Base-by-base conservation (phyloP, 37 sponge, comb jelly and placozoan species). In the Amphimedon queenslandica region DNA sequence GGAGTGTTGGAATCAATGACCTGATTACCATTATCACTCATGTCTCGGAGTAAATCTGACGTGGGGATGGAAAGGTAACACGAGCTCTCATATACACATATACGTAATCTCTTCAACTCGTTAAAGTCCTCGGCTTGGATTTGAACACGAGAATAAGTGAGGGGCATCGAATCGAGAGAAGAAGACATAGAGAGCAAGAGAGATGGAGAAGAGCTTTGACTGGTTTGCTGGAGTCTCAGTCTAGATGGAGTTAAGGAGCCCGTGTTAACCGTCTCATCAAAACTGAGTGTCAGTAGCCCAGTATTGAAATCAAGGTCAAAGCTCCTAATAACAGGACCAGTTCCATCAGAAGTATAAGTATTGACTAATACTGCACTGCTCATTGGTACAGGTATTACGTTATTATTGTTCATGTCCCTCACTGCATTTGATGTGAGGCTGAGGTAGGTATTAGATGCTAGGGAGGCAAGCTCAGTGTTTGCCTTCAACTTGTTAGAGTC, bases 211-310 rank as follows among this genome's bases (percentile, higher is more conserved):
- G 4, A 23, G 35, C 56, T 35, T 42, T 57, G 77, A 35, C 37
- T 42, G 13, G 53, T 18, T 18, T 47, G 53, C 8, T 18, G 53
- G 39, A 94, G 73, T 57, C 85, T 84, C 36, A 87, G 42, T 2
- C 75, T 73, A 18, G 6, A 51, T 28, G 75, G 39, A 25, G 58
- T 57, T 10, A 87, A 16, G 4, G 77, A 69, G 21, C 41, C 28
- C 16, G 78, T 53, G 53, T 78, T 39, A 0, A 94, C 83, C 6
- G 88, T 87, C 64, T 94, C 95, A 74, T 87, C 84, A 76, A 90
- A 94, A 11, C 23, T 63, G 27, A 94, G 35, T 2, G 69, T 84
- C 55, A 94, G 55, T 0, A 74, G 66, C 11, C 91, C 92, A 13
- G 53, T 56, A 67, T 89, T 64, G 36, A 78, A 84, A 58, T 85